phyloP scores from a whole-genome alignment of 2,888 invertebrate genomes.

The Brachylomia viminalis region DNA sequence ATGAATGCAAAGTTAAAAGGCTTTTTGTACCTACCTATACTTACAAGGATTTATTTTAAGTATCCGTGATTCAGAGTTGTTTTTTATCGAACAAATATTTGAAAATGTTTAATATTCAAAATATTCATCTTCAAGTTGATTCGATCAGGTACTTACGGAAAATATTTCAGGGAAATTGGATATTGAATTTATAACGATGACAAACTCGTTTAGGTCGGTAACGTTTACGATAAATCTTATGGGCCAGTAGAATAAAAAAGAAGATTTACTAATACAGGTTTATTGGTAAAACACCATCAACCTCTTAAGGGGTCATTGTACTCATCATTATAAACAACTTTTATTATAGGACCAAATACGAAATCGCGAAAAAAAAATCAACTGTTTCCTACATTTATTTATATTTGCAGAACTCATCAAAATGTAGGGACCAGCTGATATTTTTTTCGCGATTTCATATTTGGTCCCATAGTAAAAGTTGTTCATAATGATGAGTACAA shows the following conservation, averaged over 20 bases:
- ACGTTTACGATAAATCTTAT: neutral
- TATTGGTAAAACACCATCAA: no score
- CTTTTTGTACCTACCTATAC: neutral
- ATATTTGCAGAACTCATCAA: no score
- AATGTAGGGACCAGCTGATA: no score
- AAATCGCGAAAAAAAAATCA: no score
- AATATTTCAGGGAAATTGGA: conserved; percentile 20
- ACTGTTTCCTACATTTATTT: no score
- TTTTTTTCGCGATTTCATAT: no score
- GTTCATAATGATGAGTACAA: no score
- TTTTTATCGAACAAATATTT: neutral
- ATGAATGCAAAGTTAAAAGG: conserved; percentile 19
- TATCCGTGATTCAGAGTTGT: neutral
- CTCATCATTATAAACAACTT: no score
- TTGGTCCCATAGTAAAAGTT: no score
- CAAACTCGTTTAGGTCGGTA: neutral
- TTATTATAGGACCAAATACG: no score
- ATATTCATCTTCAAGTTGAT: conserved; percentile 25
- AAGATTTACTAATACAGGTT: no score
- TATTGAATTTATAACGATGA: conserved; percentile 34
- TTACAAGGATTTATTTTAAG: neutral
- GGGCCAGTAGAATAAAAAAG: neutral
- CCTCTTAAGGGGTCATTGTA: no score
- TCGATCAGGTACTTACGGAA: conserved; percentile 15
- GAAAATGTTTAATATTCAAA: conserved; percentile 19